These are phyloP conservation scores for Columbina picui DNA, from an alignment of 2,113 vertebrate genomes.

Conservation along the genomic window DNA sequence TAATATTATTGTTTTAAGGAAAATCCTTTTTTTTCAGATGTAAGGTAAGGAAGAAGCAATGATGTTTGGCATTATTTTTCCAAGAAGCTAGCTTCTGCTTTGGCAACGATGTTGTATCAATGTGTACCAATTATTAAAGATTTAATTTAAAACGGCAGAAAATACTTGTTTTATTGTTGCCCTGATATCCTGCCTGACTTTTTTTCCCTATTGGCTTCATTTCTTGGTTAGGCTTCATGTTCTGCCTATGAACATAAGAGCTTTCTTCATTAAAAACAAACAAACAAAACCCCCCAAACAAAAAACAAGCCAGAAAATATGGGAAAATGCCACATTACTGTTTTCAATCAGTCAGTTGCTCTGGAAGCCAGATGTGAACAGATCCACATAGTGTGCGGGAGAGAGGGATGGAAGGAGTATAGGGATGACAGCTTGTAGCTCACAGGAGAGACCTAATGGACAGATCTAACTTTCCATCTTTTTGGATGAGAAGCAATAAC, in stretches of 20 bases:
- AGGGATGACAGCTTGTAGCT: background rate
- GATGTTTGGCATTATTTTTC: background rate
- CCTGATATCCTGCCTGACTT: background rate
- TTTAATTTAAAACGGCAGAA: background rate
- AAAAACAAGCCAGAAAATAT: rapidly evolving
- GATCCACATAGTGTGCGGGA: background rate
- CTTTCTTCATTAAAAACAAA: background rate
- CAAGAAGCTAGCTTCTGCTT: background rate
- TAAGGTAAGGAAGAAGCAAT: background rate
- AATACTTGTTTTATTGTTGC: background rate
- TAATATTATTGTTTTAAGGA: background rate
- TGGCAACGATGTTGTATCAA: background rate
- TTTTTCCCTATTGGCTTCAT: background rate
- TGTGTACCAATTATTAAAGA: background rate
- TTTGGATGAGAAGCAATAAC: background rate
- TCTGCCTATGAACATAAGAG: background rate
- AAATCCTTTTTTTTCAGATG: background rate
- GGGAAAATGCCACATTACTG: background rate
- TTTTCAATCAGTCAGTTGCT: background rate
- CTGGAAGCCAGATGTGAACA: background rate
- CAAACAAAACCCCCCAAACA: background rate
- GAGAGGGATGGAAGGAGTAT: background rate
- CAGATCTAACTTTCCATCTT: background rate
- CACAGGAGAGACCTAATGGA: background rate
- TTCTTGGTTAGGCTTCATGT: background rate